Evolutionary conservation across 2,888 invertebrate species (phyloP), one percentile per base, ranked within the genome.

Genomic region (Calameuta idolon): DNA sequence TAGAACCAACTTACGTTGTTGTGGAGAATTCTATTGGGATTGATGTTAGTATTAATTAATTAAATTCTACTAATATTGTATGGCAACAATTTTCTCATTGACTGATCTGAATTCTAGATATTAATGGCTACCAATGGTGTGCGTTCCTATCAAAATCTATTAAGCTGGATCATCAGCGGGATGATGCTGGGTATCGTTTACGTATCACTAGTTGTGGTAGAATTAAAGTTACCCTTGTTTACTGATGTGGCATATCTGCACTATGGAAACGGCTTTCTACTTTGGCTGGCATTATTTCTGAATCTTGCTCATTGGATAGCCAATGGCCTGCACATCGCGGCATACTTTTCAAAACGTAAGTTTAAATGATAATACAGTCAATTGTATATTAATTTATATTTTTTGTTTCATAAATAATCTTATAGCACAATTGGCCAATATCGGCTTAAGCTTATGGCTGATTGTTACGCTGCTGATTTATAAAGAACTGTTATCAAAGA

Each of bases 91-190:
- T 23, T 55, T 55, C 55, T 55, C 23, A 71, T 30, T 71, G 34
- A 34, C 37, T 31, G 31, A 77, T 55, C 37, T 31, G 23, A 23
- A 55, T 82, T 82, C 15, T 73, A 90, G 90, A 88, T 90, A 73
- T 76, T 91, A 74, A 91, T 91, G 89, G 82, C 88, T 69, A 90
- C 91, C 84, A 91, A 91, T 76, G 91, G 91, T 34, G 90, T 91
- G 12, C 87, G 86, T 77, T 84, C 84, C 30, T 81, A 82, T 77
- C 85, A 89, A 75, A 90, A 90, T 85, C 85, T 91, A 76, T 81
- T 90, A 12, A 90, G 90, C 79, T 91, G 91, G 91, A 77, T 91
- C 55, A 33, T 87, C 9, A 90, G 86, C 75, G 90, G 91, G 12
- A 76, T 84, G 34, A 11, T 89, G 34, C 88, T 89, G 73, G 90